These are phyloP conservation scores for Percopsis transmontana DNA, from an alignment of 2,113 vertebrate genomes.

Conservation along the genomic window DNA sequence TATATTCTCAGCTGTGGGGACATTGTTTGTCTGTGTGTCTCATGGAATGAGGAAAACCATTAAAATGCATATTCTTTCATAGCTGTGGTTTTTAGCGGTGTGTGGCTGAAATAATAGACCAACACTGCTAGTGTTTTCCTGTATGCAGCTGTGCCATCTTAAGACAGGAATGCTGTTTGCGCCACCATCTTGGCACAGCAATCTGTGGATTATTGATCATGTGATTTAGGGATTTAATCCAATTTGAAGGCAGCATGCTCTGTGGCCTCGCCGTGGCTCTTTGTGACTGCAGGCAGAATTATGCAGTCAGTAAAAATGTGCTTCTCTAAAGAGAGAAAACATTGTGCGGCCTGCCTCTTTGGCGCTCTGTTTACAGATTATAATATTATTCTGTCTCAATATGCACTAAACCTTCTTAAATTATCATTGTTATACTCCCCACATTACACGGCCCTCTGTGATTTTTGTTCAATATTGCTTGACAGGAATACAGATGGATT, in stretches of 20 bases:
- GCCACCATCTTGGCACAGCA: constrained; percentile 51
- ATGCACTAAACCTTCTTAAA: not conserved
- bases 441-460: constrained; percentile 23
- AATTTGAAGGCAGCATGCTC: constrained; percentile 47
- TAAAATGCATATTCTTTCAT: too few species aligned
- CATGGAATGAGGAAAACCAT: too few species aligned
- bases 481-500: constrained; percentile 38
- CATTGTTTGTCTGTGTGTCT: too few species aligned
- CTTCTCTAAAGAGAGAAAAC: not conserved
- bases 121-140: constrained; percentile 8
- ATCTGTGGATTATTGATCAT: constrained; percentile 55
- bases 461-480: constrained; percentile 56
- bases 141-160: constrained; percentile 37
- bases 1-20: too few species aligned
- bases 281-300: constrained; percentile 6
- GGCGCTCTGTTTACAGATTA: not conserved
- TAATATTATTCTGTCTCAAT: constrained; percentile 1
- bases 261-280: constrained; percentile 22
- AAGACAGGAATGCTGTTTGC: constrained; percentile 9
- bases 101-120: not conserved
- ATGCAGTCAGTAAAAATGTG: constrained; percentile 11
- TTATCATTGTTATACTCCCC: not conserved
- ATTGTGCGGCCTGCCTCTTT: not conserved
- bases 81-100: not conserved
- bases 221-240: constrained; percentile 63